A percentile compares a stretch with the other conserved stretches of the same genome.
phyloP scores from a whole-genome alignment of 2,888 invertebrate genomes.

The Drosophila fungiperda region DNA sequence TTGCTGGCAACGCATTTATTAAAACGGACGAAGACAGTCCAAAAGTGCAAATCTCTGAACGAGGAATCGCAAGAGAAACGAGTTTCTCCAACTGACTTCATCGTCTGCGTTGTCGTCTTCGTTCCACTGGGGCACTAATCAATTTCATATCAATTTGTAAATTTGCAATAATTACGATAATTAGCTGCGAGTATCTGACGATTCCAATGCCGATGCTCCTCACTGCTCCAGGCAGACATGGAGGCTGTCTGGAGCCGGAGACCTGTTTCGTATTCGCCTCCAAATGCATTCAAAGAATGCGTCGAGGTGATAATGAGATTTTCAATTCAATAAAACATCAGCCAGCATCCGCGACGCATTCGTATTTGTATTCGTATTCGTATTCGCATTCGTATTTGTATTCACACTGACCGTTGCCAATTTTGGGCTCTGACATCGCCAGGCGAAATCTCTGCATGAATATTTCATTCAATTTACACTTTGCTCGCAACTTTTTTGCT shows the following conservation, averaged over 20 bases:
- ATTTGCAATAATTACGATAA: constrained; percentile 85
- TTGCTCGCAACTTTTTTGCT: constrained; percentile 41
- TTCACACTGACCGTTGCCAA: constrained; percentile 59
- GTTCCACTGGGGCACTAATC: constrained; percentile 78
- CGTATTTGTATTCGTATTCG: constrained; percentile 6
- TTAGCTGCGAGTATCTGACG: constrained; percentile 82
- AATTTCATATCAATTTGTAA: constrained; percentile 85
- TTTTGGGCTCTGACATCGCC: constrained; percentile 58
- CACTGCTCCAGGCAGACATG: constrained; percentile 11
- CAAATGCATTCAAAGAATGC: constrained; percentile 79
- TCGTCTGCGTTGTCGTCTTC: constrained; percentile 1
- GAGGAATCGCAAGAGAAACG: constrained; percentile 33
- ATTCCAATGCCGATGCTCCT: constrained; percentile 51
- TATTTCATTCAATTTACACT: constrained; percentile 83
- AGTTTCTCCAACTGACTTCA: constrained; percentile 34
- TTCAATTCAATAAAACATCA: constrained; percentile 78
- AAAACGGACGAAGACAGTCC: constrained; percentile 23
- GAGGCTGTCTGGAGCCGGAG: constrained; percentile 11
- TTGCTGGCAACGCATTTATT: constrained; percentile 45
- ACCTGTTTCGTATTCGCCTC: constrained; percentile 39
- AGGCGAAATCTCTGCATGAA: constrained; percentile 75
- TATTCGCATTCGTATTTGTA: constrained; percentile 19
- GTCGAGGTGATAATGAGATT: constrained; percentile 82
- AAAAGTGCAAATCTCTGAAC: constrained; percentile 13
- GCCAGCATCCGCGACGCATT: constrained; percentile 14